Evolutionary conservation across 2,797 vertebrate genomes (phyloP), one percentile per base, ranked within the genome.

Genomic region (Sebastes vulpes): DNA sequence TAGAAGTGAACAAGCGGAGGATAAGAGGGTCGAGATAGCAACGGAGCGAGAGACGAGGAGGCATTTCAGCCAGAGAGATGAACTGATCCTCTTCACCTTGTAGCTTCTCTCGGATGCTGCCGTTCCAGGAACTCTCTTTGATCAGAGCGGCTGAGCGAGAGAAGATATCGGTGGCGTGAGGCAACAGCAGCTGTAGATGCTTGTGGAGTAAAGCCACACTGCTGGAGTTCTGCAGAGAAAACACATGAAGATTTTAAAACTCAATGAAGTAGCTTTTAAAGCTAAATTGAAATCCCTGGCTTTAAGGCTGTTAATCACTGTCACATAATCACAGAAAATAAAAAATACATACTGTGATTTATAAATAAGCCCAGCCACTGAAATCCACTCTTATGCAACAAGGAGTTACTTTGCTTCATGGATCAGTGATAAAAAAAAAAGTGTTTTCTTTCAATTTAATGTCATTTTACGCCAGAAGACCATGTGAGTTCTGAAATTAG

Each of bases 121-220:
- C 97, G 64, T 99, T 99, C 96, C 98, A 98, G 65, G 98, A 97
- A 83, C 98, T 99, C 88, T 99, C 98, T 81, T 97, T 97, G 9
- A 99, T 96, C 81, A 99, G 91, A 0, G 95, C 93, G 29, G 97
- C 97, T 4, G 98, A 99, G 81, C 98, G 98, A 61, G 97, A 97
- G 90, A 97, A 99, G 89, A 98, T 99, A 58, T 99, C 98, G 4
- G 97, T 98, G 77, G 98, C 98, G 20, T 99, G 98, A 73, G 98
- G 98, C 90, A 99, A 89, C 56, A 99, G 95, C 25, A 99, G 98
- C 90, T 99, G 98, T 56, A 99, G 97, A 76, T 99, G 98, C 77
- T 99, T 99, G 95, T 99, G 98, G 48, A 99, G 97, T 50, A 99
- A 92, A 9, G 98, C 97, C 86, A 99, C 98, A 11, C 98, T 99